phyloP scores from a whole-genome alignment of 92 coral and sea anemone species.

The Blastomussa wellsi region DNA sequence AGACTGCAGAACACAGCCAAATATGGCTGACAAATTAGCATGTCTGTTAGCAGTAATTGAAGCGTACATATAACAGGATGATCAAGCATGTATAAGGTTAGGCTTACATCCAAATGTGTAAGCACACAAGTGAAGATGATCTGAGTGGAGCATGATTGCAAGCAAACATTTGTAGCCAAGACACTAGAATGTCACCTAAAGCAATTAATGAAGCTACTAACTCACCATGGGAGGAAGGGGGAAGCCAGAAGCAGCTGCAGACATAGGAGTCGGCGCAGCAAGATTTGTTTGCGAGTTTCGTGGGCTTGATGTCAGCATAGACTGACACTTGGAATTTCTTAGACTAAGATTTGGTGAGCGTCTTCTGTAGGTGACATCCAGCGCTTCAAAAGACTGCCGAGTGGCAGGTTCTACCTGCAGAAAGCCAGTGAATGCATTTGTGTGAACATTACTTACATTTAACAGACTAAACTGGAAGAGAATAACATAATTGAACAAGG shows the following conservation, averaged over 20 bases:
- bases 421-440: slow-evolving; percentile 18
- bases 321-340: slow-evolving; percentile 72
- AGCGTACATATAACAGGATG: neutral
- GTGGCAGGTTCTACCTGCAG: slow-evolving; percentile 73
- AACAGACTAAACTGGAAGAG: neutral
- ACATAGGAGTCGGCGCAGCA: slow-evolving; percentile 32
- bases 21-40: too few species aligned
- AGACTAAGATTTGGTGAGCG: slow-evolving; percentile 75
- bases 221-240: slow-evolving; percentile 65
- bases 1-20: too few species aligned
- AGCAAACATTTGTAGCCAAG: slow-evolving; percentile 2
- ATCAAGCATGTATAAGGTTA: too few species aligned
- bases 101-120: neutral
- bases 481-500: neutral
- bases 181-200: neutral
- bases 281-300: slow-evolving; percentile 48
- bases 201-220: slow-evolving; percentile 7
- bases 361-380: slow-evolving; percentile 86
- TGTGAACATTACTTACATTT: slow-evolving; percentile 5
- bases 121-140: neutral
- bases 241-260: slow-evolving; percentile 35
- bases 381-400: slow-evolving; percentile 86
- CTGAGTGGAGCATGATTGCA: neutral
- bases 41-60: neutral
- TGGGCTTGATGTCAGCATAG: slow-evolving; percentile 63